phyloP scores from a whole-genome alignment of 2,113 vertebrate genomes.

The Cyanoderma ruficeps region DNA sequence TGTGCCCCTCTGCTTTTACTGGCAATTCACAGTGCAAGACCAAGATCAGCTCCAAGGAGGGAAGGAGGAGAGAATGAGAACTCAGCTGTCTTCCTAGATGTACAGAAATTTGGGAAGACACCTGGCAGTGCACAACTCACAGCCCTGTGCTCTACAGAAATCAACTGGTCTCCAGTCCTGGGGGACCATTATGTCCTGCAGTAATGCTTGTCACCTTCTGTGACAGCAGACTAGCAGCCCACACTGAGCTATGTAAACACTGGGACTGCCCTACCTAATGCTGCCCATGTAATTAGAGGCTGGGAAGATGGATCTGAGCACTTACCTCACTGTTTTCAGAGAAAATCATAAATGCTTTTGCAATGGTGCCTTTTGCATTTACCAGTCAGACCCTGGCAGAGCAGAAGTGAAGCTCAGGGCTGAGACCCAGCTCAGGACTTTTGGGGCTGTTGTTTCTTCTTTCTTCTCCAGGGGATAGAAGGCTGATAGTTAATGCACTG shows the following conservation, averaged over 20 bases:
- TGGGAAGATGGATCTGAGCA: neutral
- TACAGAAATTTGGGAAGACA: neutral
- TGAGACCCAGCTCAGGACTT: neutral
- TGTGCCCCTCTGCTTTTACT: neutral
- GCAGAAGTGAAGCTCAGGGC: neutral
- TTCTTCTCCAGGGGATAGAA: neutral
- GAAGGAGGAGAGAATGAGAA: neutral
- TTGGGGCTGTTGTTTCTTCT: neutral
- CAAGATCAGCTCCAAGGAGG: neutral
- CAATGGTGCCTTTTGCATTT: neutral
- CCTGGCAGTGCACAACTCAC: neutral
- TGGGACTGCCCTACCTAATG: neutral
- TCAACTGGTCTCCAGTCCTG: rapidly evolving
- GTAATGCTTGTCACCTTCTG: neutral
- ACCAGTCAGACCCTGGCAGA: neutral
- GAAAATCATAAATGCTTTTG: neutral
- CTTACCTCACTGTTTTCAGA: neutral
- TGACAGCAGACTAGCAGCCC: neutral
- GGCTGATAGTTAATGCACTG: neutral
- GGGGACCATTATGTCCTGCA: neutral
- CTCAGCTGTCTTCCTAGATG: neutral
- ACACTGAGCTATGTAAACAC: rapidly evolving
- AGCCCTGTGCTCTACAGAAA: neutral
- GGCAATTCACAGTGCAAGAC: neutral
- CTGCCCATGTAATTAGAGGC: neutral